Evolutionary conservation across 1,140 invertebrate genomes (phyloP), one percentile per base, ranked within the genome.

Genomic region (Ceratina calcarata): DNA sequence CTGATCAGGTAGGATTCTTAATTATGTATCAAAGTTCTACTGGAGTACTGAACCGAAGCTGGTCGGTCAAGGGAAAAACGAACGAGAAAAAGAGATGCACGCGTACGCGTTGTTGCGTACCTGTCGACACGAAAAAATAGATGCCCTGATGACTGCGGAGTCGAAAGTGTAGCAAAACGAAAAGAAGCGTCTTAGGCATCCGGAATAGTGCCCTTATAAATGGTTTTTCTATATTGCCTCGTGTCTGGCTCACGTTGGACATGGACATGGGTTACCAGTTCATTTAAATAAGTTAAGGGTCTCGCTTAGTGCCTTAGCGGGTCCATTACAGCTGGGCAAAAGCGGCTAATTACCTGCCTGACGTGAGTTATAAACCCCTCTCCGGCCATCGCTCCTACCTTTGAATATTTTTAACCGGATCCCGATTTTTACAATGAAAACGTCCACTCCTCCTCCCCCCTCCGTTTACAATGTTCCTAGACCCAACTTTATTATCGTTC

Each of bases 261-360:
- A 87, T 89, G 90, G 91, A 92, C 91, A 91, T 92, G 92, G 91
- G 91, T 93, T 93, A 92, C 90, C 88, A 82, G 90, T 92, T 93
- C 91, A 93, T 93, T 93, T 92, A 91, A 93, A 93, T 93, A 93
- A 93, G 92, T 93, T 93, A 93, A 93, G 91, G 91, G 90, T 91
- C 90, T 92, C 90, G 89, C 89, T 91, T 88, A 89, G 89, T 90
- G 88, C 87, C 88, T 91, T 90, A 89, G 90, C 87, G 85, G 90
- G 87, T 92, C 92, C 91, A 93, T 93, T 93, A 93, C 92, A 92
- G 91, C 89, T 90, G 87, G 87, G 88, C 91, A 92, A 93, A 92
- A 93, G 89, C 91, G 90, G 90, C 92, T 93, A 93, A 93, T 93
- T 93, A 93, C 92, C 91, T 93, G 92, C 91, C 91, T 92, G 92